These are phyloP conservation scores for Apostichopus japonicus DNA, from an alignment of 35 echinoderm and acorn worm species.

Conservation along the genomic window DNA sequence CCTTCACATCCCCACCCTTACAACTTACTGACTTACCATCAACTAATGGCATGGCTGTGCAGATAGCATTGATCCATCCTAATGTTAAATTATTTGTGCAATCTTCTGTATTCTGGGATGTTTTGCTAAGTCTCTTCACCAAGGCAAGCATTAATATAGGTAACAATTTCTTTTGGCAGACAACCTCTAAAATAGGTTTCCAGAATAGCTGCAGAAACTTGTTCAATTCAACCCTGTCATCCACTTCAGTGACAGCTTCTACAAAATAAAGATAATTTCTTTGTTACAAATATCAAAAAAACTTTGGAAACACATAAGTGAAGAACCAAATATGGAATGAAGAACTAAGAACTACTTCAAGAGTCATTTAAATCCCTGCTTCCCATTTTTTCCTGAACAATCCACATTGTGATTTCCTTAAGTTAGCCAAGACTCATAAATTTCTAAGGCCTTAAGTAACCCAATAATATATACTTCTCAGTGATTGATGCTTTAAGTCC, in stretches of 20 bases:
- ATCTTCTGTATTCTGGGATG: background rate
- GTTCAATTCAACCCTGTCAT: background rate
- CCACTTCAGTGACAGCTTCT: background rate
- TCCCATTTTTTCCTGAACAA: too few relatives aligned
- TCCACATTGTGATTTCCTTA: too few relatives aligned
- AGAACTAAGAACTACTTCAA: too few relatives aligned
- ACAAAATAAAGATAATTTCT: background rate
- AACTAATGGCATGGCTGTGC: background rate
- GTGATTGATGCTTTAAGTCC: too few relatives aligned
- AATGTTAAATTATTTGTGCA: background rate
- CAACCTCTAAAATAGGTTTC: background rate
- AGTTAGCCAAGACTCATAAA: too few relatives aligned
- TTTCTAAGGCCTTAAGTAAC: too few relatives aligned
- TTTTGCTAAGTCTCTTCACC: background rate
- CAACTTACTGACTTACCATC: background rate
- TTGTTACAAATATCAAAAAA: too few relatives aligned
- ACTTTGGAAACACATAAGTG: too few relatives aligned
- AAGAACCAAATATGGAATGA: too few relatives aligned
- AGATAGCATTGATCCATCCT: constrained; percentile 14
- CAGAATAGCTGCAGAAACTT: background rate
- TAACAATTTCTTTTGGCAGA: background rate
- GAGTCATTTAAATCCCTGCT: too few relatives aligned
- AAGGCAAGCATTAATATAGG: background rate
- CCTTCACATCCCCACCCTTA: too few relatives aligned
- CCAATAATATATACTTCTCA: too few relatives aligned